Percentiles rank a stretch among this genome's conserved stretches.
Evolutionary conservation across 2,888 invertebrate genomes (phyloP).

Genomic region (Epinotia bilunana): DNA sequence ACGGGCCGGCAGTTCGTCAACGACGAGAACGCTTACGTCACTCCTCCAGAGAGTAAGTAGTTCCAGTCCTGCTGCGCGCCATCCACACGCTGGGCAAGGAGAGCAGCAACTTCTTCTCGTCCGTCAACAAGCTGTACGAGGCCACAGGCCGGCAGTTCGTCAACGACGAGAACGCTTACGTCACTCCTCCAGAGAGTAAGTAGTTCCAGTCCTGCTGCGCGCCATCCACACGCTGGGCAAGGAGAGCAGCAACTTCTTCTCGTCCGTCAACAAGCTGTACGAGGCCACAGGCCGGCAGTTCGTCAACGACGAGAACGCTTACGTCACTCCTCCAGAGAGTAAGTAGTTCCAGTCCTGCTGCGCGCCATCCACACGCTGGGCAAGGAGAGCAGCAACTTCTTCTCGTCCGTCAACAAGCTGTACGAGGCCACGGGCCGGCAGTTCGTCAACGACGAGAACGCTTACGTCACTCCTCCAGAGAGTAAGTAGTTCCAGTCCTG

Average conservation of each 20-base stretch:
- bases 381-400: conserved; percentile 87
- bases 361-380: conserved; percentile 89
- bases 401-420: conserved; percentile 89
- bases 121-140: conserved; percentile 88
- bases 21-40: conserved; percentile 62
- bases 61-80: conserved; percentile 87
- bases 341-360: conserved; percentile 84
- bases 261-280: conserved; percentile 88
- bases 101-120: conserved; percentile 88
- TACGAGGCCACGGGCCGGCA: conserved; percentile 86
- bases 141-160: conserved; percentile 84
- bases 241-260: conserved; percentile 88
- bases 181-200: conserved; percentile 67
- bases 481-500: conserved; percentile 83
- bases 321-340: conserved; percentile 64
- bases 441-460: conserved; percentile 70
- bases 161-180: conserved; percentile 65
- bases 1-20: conserved; percentile 83
- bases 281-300: conserved; percentile 85
- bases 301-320: conserved; percentile 67
- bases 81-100: conserved; percentile 88
- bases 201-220: conserved; percentile 85
- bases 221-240: conserved; percentile 89
- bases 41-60: conserved; percentile 66
- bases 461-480: conserved; percentile 56